phyloP scores from a whole-genome alignment of 92 coral and sea anemone genomes.

The Virgularia gustaviana region DNA sequence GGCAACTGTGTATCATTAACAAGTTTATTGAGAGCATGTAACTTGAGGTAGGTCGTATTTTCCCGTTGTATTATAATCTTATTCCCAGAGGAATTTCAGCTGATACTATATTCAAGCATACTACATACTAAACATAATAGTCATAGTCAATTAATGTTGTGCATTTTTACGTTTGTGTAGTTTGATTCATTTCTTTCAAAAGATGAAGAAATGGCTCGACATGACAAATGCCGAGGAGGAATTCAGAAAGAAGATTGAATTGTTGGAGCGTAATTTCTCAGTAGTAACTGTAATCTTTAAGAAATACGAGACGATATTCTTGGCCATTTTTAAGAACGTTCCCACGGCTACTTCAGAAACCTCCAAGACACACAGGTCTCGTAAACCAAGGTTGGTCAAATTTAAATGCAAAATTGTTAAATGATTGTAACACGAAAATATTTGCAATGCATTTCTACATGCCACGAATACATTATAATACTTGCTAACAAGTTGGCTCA shows the following conservation, averaged over 20 bases:
- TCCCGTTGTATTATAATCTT: neutral
- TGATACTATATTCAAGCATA: neutral
- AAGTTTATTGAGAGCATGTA: constrained; percentile 80
- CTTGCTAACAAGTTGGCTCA: too few relatives aligned
- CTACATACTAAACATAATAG: neutral
- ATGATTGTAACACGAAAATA: too few relatives aligned
- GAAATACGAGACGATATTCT: constrained; percentile 84
- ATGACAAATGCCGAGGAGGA: constrained; percentile 88
- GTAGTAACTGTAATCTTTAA: constrained; percentile 96
- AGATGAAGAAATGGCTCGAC: constrained; percentile 98
- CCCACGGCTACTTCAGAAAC: constrained; percentile 60
- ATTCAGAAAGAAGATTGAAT: constrained; percentile 88
- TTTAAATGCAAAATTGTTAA: neutral
- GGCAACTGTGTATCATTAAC: constrained; percentile 96
- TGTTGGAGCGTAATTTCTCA: constrained; percentile 86
- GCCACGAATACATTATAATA: too few relatives aligned
- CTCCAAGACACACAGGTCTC: constrained; percentile 70
- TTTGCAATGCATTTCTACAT: too few relatives aligned
- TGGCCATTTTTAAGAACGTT: constrained; percentile 79
- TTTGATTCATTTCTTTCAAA: constrained; percentile 89
- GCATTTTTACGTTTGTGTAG: constrained; percentile 49
- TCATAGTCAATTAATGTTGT: constrained; percentile 7
- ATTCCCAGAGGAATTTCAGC: neutral
- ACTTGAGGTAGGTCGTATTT: constrained; percentile 64
- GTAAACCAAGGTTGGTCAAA: constrained; percentile 80